Percentiles rank a stretch among this genome's conserved stretches.
phyloP scores from a whole-genome alignment of 2,797 vertebrate species.

The Sebastes taczanowskii region DNA sequence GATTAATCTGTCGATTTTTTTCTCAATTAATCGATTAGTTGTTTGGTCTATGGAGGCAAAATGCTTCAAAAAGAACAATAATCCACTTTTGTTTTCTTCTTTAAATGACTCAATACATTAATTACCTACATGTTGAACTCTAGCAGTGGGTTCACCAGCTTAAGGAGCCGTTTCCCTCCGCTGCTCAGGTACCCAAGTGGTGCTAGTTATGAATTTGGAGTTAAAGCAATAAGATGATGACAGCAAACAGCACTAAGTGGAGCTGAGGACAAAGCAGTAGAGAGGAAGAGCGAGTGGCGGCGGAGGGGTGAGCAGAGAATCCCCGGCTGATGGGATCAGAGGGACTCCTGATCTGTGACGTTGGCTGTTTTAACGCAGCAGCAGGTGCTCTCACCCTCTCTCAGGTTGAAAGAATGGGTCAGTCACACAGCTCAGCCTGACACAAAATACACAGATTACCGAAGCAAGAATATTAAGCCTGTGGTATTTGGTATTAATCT shows the following conservation, averaged over 20 bases:
- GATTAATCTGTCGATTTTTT: too few relatives aligned
- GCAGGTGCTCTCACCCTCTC: constrained; percentile 61
- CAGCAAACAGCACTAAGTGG: constrained; percentile 1
- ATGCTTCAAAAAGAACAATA: not conserved
- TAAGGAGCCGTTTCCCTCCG: not conserved
- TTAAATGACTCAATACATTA: not conserved
- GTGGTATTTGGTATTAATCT: constrained; percentile 30
- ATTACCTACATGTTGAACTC: not conserved
- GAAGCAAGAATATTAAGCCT: constrained; percentile 34
- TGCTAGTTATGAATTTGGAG: constrained; percentile 1
- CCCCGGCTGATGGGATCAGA: constrained; percentile 49
- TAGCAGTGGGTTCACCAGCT: not conserved
- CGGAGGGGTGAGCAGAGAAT: constrained; percentile 3
- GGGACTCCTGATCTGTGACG: constrained; percentile 31
- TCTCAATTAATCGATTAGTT: too few relatives aligned
- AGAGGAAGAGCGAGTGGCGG: not conserved
- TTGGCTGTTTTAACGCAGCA: constrained; percentile 39
- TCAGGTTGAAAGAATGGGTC: not conserved
- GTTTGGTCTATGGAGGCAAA: not conserved
- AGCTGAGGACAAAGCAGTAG: not conserved
- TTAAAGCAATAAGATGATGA: constrained; percentile 5
- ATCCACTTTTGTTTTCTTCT: not conserved
- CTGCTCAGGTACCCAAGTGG: not conserved
- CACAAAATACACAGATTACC: constrained; percentile 35
- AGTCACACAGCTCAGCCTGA: constrained; percentile 17